Conservation (phyloP, 2,797 vertebrate genomes). For the Molossus molossus region DNA sequence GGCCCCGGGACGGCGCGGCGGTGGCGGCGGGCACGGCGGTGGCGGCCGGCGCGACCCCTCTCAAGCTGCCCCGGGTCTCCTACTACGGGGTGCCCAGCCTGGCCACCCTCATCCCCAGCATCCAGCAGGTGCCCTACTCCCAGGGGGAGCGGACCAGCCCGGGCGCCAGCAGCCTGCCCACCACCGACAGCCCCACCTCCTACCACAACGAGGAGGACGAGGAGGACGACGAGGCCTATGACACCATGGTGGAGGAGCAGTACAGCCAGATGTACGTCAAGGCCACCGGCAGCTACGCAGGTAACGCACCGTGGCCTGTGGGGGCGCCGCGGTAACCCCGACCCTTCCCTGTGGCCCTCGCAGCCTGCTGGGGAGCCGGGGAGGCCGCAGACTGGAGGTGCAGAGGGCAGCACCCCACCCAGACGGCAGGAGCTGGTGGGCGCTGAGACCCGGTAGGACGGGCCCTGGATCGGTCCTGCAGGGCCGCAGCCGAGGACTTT, state of each 20-base stretch:
- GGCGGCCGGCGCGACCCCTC: conserved; percentile 66
- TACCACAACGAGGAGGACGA: conserved; percentile 99
- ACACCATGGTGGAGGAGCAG: conserved; percentile 95
- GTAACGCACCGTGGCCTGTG: conserved; percentile 86
- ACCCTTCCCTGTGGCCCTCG: background rate
- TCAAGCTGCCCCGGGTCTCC: conserved; percentile 91
- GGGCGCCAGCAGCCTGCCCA: conserved; percentile 96
- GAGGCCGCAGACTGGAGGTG: background rate
- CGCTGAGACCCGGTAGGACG: accelerated
- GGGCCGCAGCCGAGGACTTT: background rate
- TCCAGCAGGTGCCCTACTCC: conserved; percentile 92
- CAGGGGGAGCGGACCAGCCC: conserved; percentile 96
- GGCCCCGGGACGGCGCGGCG: conserved; percentile 78
- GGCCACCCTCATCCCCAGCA: conserved; percentile 92
- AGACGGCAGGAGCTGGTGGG: accelerated
- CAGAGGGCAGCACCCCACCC: accelerated
- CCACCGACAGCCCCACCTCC: conserved; percentile 99
- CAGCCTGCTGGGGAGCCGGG: background rate
- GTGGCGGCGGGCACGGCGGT: background rate
- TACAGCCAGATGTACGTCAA: conserved; percentile 97
- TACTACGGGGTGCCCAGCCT: conserved; percentile 91
- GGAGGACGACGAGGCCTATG: conserved; percentile 97
- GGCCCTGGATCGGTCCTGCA: background rate
- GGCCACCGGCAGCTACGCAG: conserved; percentile 93
- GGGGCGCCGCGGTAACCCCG: accelerated